Conservation (phyloP, 2,888 invertebrate genomes). For the Temnothorax unifasciatus region DNA sequence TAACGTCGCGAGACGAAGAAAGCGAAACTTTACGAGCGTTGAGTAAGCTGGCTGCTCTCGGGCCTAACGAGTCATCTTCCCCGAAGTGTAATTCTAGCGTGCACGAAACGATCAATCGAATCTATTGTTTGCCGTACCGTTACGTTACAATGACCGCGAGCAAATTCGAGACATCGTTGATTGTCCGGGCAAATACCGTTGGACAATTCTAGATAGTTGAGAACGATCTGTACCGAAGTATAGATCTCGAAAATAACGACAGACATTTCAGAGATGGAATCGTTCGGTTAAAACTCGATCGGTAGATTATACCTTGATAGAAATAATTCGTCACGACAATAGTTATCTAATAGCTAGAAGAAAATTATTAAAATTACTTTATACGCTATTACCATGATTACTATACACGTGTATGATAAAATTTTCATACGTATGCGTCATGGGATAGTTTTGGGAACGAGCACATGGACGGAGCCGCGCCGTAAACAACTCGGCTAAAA, state of each 20-base stretch:
- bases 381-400: background rate
- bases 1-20: conserved; percentile 45
- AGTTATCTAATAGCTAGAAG: background rate
- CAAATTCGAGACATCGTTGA: conserved; percentile 45
- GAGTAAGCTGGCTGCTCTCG: conserved; percentile 24
- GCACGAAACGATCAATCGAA: conserved; percentile 59
- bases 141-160: conserved; percentile 42
- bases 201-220: conserved; percentile 5
- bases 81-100: conserved; percentile 56
- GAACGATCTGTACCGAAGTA: background rate
- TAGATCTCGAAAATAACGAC: background rate
- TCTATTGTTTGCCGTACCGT: conserved; percentile 55
- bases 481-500: conserved; percentile 50
- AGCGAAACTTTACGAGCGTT: conserved; percentile 47
- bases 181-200: conserved; percentile 28
- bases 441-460: conserved; percentile 35
- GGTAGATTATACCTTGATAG: background rate
- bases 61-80: conserved; percentile 54
- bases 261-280: background rate
- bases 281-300: background rate
- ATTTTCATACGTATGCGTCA: conserved; percentile 24
- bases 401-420: background rate
- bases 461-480: conserved; percentile 22
- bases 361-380: background rate
- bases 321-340: background rate